Evolutionary conservation across 2,888 invertebrate genomes (phyloP), one percentile per base, ranked within the genome.

Genomic region (Leuctra nigra): DNA sequence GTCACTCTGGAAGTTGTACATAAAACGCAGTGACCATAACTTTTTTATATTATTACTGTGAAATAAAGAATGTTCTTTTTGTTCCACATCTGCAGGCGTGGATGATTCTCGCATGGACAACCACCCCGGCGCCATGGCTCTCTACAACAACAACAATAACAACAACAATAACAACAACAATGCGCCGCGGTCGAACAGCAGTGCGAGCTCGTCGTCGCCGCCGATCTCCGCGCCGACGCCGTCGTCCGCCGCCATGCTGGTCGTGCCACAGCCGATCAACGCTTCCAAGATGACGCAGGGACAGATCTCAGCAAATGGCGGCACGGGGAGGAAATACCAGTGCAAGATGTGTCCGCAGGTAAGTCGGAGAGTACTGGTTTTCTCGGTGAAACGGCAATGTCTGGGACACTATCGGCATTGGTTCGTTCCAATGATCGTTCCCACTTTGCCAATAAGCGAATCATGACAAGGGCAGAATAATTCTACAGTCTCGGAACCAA

Each of bases 291-390:
- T 81, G 70, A 74, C 74, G 70, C 59, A 70, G 69, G 68, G 73
- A 71, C 59, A 73, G 73, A 63, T 65, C 53, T 63, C 64, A 59
- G 65, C 70, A 48, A 68, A 69, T 60, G 69, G 70, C 57, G 67
- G 67, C 44, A 66, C 66, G 36, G 68, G 68, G 24, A 75, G 93
- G 70, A 94, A 93, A 75, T 94, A 93, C 75, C 91, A 91, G 73
- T 93, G 93, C 82, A 94, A 94, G 77, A 94, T 94, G 93, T 93
- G 93, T 72, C 92, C 93, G 63, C 92, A 95, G 91, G 94, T 96
- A 75, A 77, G 87, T 75, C 59, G 41, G n/a, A n/a, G n/a, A n/a
- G n/a, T n/a, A n/a, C n/a, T n/a, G n/a, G n/a, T n/a, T n/a, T n/a
- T n/a, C n/a, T n/a, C n/a, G n/a, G n/a, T n/a, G n/a, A n/a, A n/a